Conservation (phyloP, 2,797 vertebrate species). For the Natrix natrix region DNA sequence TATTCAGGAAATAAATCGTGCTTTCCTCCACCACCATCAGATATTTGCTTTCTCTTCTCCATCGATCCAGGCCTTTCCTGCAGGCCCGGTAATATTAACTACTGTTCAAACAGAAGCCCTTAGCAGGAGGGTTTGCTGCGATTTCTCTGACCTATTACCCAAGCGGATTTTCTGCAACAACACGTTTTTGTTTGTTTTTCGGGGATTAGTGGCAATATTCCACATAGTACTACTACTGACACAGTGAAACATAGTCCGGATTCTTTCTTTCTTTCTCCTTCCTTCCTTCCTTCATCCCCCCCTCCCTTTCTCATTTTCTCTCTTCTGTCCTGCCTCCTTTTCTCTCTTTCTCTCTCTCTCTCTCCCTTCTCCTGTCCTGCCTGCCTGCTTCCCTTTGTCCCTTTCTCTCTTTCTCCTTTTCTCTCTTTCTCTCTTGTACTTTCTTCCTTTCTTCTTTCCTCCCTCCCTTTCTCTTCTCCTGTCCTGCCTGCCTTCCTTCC, state of each 20-base stretch:
- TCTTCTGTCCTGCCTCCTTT: too few species aligned
- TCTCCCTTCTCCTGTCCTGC: too few species aligned
- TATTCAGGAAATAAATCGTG: constrained; percentile 37
- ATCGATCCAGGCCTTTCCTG: constrained; percentile 44
- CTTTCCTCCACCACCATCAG: background rate
- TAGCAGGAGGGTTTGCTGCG: constrained; percentile 39
- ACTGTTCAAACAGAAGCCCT: constrained; percentile 48
- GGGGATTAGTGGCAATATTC: constrained; percentile 55
- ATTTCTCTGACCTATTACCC: constrained; percentile 51
- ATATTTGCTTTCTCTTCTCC: constrained; percentile 53
- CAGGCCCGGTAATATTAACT: constrained; percentile 53
- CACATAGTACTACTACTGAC: constrained; percentile 50
- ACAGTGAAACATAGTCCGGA: constrained; percentile 37
- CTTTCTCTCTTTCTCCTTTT: too few species aligned
- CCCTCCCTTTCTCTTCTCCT: too few species aligned
- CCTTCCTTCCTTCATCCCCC: too few species aligned
- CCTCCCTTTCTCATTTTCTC: too few species aligned
- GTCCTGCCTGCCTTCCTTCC: too few species aligned
- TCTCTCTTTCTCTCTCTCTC: too few species aligned
- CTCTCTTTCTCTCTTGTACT: too few species aligned
- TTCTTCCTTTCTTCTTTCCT: too few species aligned
- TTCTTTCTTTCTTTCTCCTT: background rate
- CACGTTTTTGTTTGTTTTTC: constrained; percentile 53
- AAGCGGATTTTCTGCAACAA: constrained; percentile 27
- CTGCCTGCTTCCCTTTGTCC: too few species aligned